A percentile compares a stretch with the other conserved stretches of the same genome.
phyloP scores from a whole-genome alignment of 2,888 invertebrate genomes.

The Empis stercorea region DNA sequence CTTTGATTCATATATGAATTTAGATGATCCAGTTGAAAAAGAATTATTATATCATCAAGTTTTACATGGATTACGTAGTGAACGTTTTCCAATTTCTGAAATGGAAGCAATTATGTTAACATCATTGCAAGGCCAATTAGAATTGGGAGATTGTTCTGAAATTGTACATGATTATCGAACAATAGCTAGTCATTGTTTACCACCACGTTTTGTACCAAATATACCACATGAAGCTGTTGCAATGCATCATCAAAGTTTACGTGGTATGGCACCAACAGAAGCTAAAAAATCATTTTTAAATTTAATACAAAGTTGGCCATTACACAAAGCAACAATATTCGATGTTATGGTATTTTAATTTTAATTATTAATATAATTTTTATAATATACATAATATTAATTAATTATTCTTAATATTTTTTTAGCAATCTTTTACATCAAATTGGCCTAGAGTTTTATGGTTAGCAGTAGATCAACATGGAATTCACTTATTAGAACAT shows the following conservation, averaged over 20 bases:
- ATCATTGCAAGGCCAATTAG: slow-evolving; percentile 85
- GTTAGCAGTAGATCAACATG: slow-evolving; percentile 86
- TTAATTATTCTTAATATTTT: slow-evolving; percentile 9
- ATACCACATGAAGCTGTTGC: slow-evolving; percentile 74
- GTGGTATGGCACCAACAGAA: slow-evolving; percentile 73
- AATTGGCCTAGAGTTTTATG: slow-evolving; percentile 89
- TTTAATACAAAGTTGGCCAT: slow-evolving; percentile 84
- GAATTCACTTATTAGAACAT: slow-evolving; percentile 79
- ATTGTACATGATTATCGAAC: slow-evolving; percentile 50
- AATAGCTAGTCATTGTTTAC: slow-evolving; percentile 69
- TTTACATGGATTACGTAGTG: slow-evolving; percentile 76
- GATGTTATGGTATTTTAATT: slow-evolving; percentile 68
- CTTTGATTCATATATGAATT: slow-evolving; percentile 64
- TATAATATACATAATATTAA: neutral
- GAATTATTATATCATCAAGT: slow-evolving; percentile 90
- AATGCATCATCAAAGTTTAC: slow-evolving; percentile 79
- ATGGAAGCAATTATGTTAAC: slow-evolving; percentile 93
- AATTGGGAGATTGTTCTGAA: slow-evolving; percentile 70
- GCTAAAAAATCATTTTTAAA: slow-evolving; percentile 89
- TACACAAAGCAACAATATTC: slow-evolving; percentile 85
- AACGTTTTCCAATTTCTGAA: slow-evolving; percentile 83
- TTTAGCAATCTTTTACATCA: slow-evolving; percentile 87
- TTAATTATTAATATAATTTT: neutral
- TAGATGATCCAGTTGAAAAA: slow-evolving; percentile 79
- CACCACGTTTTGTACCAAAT: slow-evolving; percentile 65